These are phyloP conservation scores for Amiota minor DNA, from an alignment of 2,888 invertebrate species.

Conservation along the genomic window DNA sequence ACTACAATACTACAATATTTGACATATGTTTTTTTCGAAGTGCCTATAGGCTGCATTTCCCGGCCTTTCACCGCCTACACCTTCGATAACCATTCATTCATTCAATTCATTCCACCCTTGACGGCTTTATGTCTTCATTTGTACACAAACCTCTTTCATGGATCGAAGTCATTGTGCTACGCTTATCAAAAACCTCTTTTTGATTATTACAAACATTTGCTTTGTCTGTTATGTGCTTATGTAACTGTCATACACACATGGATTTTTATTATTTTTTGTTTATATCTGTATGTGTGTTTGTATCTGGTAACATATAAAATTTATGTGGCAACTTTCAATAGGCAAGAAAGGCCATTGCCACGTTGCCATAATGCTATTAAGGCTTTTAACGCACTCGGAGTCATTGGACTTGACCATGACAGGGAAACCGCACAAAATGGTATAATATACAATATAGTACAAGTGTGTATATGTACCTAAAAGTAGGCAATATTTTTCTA, in stretches of 20 bases:
- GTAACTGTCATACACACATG: background rate
- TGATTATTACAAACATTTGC: background rate
- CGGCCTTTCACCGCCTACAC: background rate
- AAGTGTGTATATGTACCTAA: no score
- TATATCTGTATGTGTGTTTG: background rate
- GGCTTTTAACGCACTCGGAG: background rate
- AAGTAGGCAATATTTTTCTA: no score
- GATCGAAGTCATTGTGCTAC: background rate
- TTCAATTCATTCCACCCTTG: background rate
- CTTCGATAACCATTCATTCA: background rate
- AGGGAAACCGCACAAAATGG: no score
- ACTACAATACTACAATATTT: constrained; percentile 32
- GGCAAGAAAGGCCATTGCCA: background rate
- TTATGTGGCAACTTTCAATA: background rate
- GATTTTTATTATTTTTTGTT: background rate
- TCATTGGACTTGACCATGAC: no score
- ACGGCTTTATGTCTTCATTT: constrained; percentile 7
- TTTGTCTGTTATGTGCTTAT: no score
- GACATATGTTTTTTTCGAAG: constrained; percentile 28
- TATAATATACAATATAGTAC: no score
- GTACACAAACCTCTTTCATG: constrained; percentile 2
- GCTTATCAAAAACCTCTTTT: background rate
- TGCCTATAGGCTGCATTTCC: background rate
- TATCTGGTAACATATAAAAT: no score
- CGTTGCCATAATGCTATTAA: background rate